These are phyloP conservation scores for Leptopilina clavipes DNA, from an alignment of 1,140 invertebrate species.

Conservation along the genomic window DNA sequence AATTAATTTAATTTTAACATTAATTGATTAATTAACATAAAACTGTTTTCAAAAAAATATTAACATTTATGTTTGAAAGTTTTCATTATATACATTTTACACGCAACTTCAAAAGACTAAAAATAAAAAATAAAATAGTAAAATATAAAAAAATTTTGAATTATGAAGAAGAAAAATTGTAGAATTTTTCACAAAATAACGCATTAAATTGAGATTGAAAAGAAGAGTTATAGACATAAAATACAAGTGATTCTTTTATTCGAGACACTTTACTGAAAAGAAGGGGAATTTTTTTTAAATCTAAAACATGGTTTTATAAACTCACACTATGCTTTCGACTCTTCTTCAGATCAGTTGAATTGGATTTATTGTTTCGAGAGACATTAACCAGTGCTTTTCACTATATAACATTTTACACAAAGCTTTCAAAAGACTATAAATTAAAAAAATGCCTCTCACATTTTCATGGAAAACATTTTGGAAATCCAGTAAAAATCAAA, in stretches of 20 bases:
- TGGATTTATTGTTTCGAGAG: neutral
- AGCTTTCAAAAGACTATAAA: neutral
- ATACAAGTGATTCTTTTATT: neutral
- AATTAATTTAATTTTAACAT: too few species aligned
- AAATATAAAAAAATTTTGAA: too few species aligned
- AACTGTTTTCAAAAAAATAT: too few species aligned
- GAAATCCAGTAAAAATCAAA: constrained; percentile 47
- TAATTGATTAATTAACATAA: too few species aligned
- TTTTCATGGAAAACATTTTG: constrained; percentile 38
- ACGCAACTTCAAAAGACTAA: too few species aligned
- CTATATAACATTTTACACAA: neutral
- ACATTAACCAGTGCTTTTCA: neutral
- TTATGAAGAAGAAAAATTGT: neutral
- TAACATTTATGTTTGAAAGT: too few species aligned
- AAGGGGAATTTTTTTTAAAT: neutral
- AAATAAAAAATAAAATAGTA: too few species aligned
- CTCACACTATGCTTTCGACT: neutral
- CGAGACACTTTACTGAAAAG: neutral
- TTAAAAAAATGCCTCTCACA: constrained; percentile 18
- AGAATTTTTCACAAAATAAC: neutral
- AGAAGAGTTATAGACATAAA: neutral
- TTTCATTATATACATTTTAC: too few species aligned
- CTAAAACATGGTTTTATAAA: neutral
- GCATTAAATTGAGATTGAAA: neutral
- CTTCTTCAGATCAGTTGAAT: neutral